These are phyloP conservation scores for Tadarida brasiliensis DNA, from an alignment of 2,797 vertebrate species.

Conservation along the genomic window DNA sequence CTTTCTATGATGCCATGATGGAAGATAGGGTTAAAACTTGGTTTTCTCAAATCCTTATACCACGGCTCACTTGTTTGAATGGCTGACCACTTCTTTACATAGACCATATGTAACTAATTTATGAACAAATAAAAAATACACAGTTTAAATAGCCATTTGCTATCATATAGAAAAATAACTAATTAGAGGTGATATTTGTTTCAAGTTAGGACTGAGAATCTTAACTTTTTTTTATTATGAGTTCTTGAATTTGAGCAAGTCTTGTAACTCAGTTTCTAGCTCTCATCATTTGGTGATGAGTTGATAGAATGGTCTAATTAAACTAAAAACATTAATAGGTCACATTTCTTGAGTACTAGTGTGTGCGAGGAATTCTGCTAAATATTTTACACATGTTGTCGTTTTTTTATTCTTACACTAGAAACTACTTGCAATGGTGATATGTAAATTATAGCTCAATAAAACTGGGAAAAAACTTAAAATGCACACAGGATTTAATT, in stretches of 20 bases:
- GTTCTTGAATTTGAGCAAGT: not conserved
- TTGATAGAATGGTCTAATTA: constrained; percentile 22
- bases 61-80: not conserved
- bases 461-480: not conserved
- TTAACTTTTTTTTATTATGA: constrained; percentile 13
- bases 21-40: not conserved
- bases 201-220: not conserved
- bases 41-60: not conserved
- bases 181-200: constrained; percentile 33
- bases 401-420: not conserved
- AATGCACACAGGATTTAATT: constrained; percentile 42
- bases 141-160: not conserved
- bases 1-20: not conserved
- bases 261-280: not conserved
- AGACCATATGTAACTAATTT: not conserved
- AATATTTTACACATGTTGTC: not conserved
- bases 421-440: not conserved
- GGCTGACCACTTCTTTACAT: not conserved
- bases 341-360: not conserved
- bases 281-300: not conserved
- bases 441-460: not conserved
- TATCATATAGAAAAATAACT: constrained; percentile 28
- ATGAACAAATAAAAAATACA: not conserved
- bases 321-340: not conserved
- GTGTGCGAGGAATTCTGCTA: not conserved